Evolutionary conservation across 2,113 vertebrate genomes (phyloP), one percentile per base, ranked within the genome.

Genomic region (Callorhinus ursinus): DNA sequence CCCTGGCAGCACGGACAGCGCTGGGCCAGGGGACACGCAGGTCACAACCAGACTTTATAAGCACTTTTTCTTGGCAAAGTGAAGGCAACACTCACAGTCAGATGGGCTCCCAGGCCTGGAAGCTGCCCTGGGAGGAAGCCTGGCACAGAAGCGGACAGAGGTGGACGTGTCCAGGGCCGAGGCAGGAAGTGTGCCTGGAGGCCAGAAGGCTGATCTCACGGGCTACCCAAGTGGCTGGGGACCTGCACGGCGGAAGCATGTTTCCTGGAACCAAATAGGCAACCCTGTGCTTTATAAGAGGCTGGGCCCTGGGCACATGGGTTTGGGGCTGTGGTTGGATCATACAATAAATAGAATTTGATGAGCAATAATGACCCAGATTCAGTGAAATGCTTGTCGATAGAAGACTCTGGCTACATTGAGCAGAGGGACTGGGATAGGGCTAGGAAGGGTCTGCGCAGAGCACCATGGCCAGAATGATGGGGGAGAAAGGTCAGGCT

Each of bases 1-100:
- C 21, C 12, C 84, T 28, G 39, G 39, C 33, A n/a, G 33, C 65
- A 5, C 2, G 1, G n/a, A 16, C 15, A 7, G 59, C 5, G 11
- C 16, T 9, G 10, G 16, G 28, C 5, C 1, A 4, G 3, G 21
- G 4, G 28, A 12, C 19, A 5, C 0, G 1, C 12, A 18, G 10
- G 2, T 49, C 77, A 61, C 42, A 71, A 49, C 3, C 22, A 39
- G 49, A 5, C 46, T 69, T 55, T 31, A 18, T 39, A 72, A 61
- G 31, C 14, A 22, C 46, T 46, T 28, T 81, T 88, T 31, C 85
- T 91, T 16, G 57, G 1, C 49, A 74, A 69, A 91, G 16, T 33
- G 53, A 91, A 96, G 24, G 26, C 49, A 57, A 46, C 6, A 51
- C 6, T 57, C 42, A 36, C 39, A 83, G 49, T 49, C 84, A 21